Conservation (phyloP, 2,113 vertebrate genomes). For the Amphilophus citrinellus region DNA sequence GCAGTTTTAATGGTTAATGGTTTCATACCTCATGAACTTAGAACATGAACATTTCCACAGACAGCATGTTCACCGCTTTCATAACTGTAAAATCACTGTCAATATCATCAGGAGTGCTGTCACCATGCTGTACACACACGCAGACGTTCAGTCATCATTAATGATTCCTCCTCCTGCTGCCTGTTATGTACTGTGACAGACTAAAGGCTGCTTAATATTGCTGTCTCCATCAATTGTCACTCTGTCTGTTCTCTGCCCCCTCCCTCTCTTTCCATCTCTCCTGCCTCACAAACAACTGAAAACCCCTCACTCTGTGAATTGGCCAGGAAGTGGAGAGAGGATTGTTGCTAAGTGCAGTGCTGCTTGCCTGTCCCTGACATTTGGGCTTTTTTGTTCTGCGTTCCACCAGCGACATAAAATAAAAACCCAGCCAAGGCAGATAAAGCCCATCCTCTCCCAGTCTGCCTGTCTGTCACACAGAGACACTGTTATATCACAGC, state of each 20-base stretch:
- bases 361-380: constrained; percentile 66
- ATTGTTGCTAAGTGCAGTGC: constrained; percentile 68
- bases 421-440: constrained; percentile 33
- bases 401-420: constrained; percentile 50
- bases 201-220: constrained; percentile 65
- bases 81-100: constrained; percentile 51
- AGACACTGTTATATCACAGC: constrained; percentile 35
- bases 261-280: neutral
- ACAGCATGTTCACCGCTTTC: constrained; percentile 28
- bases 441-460: constrained; percentile 33
- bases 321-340: constrained; percentile 55
- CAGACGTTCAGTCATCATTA: constrained; percentile 34
- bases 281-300: constrained; percentile 54
- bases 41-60: neutral
- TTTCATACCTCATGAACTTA: neutral
- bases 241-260: constrained; percentile 27
- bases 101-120: constrained; percentile 29
- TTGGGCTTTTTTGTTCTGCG: constrained; percentile 68
- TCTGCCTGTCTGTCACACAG: constrained; percentile 42
- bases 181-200: constrained; percentile 58
- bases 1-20: neutral
- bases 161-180: constrained; percentile 40
- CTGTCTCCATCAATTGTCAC: constrained; percentile 47
- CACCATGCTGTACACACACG: neutral
- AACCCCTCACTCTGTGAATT: constrained; percentile 56